Evolutionary conservation across 2,888 invertebrate genomes (phyloP), one percentile per base, ranked within the genome.

Genomic region (Hydrotaea cyrtoneurina): DNA sequence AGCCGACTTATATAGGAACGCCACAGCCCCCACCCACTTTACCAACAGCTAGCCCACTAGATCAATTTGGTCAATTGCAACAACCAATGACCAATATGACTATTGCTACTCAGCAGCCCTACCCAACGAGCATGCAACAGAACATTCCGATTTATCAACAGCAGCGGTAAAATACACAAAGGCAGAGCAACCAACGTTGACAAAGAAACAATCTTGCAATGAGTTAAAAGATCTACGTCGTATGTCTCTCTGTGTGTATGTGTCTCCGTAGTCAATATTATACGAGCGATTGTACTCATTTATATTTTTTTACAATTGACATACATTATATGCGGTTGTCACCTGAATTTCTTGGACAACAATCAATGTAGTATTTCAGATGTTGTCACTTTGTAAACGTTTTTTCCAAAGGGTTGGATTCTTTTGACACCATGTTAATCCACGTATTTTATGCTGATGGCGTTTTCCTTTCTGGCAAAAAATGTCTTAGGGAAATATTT

Each of bases 71-170:
- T 79, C 90, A 90, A 86, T 84, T 91, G 78, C 91, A 90, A 80
- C 90, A 90, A 53, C 91, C 91, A 87, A 90, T 90, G 90, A 88
- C 90, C 15, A 88, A 88, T 69, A 90, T 90, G 87, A 87, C 90
- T 2, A 87, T 90, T 87, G 83, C 86, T 15, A 78, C 88, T 86
- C 31, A 31, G 31, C 89, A 88, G 79, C 87, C 88, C 19, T 88
- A 89, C 83, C 87, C 88, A 80, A 89, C 91, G 78, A 91, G 89
- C 77, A 89, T 90, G 87, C 89, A 91, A 86, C 89, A 90, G 83
- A 92, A 92, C 91, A 92, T 92, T 92, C 92, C 92, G 87, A 90
- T 92, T 84, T 92, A 92, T 87, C 92, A 92, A 87, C 92, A 92
- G 87, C 92, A 92, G 88, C 92, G 92, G 91, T 92, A 92, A 92